phyloP scores from a whole-genome alignment of 2,888 invertebrate species.

The Apotomis betuletana region DNA sequence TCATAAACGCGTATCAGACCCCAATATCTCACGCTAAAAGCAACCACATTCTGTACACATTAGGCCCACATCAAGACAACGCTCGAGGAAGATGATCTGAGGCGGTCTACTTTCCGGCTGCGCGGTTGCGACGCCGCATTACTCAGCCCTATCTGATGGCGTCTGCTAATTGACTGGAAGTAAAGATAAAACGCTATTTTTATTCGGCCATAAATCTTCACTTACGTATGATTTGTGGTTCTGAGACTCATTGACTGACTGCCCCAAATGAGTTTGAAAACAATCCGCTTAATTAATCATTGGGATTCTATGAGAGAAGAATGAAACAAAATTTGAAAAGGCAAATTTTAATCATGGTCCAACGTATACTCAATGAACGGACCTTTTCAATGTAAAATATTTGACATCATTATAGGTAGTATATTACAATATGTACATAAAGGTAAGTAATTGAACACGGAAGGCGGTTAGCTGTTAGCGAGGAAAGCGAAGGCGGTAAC shows the following conservation, averaged over 20 bases:
- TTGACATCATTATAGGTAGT: slow-evolving; percentile 73
- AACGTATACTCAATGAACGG: slow-evolving; percentile 82
- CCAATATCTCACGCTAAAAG: background rate
- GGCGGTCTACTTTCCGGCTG: slow-evolving; percentile 30
- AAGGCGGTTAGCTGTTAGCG: slow-evolving; percentile 72
- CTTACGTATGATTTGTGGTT: slow-evolving; percentile 51
- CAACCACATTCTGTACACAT: background rate
- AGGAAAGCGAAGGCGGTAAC: slow-evolving; percentile 68
- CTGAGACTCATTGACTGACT: slow-evolving; percentile 41
- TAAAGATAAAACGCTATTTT: slow-evolving; percentile 77
- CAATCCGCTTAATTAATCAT: slow-evolving; percentile 20
- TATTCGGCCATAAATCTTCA: slow-evolving; percentile 66
- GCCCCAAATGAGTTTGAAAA: slow-evolving; percentile 34
- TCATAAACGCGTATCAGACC: background rate
- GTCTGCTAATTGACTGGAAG: slow-evolving; percentile 82
- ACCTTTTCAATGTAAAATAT: slow-evolving; percentile 81
- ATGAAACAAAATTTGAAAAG: slow-evolving; percentile 67
- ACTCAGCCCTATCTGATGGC: slow-evolving; percentile 78
- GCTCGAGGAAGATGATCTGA: slow-evolving; percentile 1
- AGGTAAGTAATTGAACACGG: slow-evolving; percentile 74
- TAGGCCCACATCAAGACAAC: background rate
- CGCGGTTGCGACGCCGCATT: slow-evolving; percentile 57
- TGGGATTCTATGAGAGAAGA: slow-evolving; percentile 34
- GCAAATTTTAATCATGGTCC: slow-evolving; percentile 83
- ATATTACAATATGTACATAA: slow-evolving; percentile 82